A percentile compares a stretch with the other conserved stretches of the same genome.
Evolutionary conservation across 2,797 vertebrate species (phyloP).

Genomic region (Pogoniulus pusillus): DNA sequence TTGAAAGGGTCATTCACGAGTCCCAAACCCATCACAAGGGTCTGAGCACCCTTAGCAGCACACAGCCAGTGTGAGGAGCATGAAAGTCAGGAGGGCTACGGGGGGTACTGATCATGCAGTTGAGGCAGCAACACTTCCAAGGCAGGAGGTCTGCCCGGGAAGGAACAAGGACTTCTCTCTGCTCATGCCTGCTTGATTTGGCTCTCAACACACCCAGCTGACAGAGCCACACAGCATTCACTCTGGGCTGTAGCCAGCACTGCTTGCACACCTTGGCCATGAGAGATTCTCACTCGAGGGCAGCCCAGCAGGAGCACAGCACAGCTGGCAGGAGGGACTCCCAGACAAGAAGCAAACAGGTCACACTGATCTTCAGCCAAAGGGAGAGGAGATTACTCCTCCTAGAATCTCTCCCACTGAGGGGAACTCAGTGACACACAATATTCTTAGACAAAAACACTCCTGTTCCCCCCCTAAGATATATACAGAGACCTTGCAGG

Average conservation of each 20-base stretch:
- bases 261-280: not conserved
- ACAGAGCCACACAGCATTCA: not conserved
- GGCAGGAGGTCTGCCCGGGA: not conserved
- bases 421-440: not conserved
- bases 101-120: not conserved
- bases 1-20: not conserved
- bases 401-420: not conserved
- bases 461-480: not conserved
- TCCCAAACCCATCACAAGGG: not conserved
- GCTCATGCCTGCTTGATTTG: not conserved
- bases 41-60: not conserved
- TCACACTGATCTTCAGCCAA: not conserved
- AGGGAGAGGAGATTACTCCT: not conserved
- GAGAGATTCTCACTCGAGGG: not conserved
- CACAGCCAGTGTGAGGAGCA: accelerated
- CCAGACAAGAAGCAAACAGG: not conserved
- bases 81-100: not conserved
- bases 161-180: not conserved
- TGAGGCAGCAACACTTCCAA: accelerated
- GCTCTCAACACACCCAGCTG: not conserved
- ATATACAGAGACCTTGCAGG: not conserved
- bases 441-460: not conserved
- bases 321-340: not conserved
- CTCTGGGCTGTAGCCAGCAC: not conserved
- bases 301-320: not conserved